A percentile compares a stretch with the other conserved stretches of the same genome.
These are phyloP conservation scores for Mycalesis mineus DNA, from an alignment of 2,888 invertebrate genomes.

Conservation along the genomic window DNA sequence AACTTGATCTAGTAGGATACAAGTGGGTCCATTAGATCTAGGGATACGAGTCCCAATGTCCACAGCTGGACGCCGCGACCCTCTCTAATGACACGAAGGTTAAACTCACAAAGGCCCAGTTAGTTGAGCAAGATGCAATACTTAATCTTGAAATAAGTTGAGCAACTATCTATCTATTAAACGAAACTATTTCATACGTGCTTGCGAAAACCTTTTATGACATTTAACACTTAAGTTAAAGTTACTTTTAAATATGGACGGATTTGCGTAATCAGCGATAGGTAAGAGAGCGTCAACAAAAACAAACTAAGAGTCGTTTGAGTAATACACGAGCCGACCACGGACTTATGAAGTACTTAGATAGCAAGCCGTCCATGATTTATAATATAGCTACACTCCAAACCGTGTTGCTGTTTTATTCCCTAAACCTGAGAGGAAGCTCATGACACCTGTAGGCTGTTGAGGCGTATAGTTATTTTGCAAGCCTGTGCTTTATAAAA, in stretches of 20 bases:
- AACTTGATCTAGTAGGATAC: too few relatives aligned
- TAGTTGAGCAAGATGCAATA: not conserved
- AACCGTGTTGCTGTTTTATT: too few relatives aligned
- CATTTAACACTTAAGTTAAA: slow-evolving; percentile 3
- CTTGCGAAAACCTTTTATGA: slow-evolving; percentile 9
- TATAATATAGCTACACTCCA: too few relatives aligned
- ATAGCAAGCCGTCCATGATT: too few relatives aligned
- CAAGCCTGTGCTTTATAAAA: too few relatives aligned
- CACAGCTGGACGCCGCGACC: not conserved
- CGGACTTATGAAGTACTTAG: too few relatives aligned
- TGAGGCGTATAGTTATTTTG: too few relatives aligned
- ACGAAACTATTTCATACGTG: slow-evolving; percentile 4
- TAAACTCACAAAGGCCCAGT: not conserved
- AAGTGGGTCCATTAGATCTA: too few relatives aligned
- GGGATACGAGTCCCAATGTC: too few relatives aligned
- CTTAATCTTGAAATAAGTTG: not conserved
- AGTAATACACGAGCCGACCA: not conserved
- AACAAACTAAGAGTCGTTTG: not conserved
- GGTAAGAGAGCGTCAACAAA: not conserved
- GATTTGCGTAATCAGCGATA: not conserved
- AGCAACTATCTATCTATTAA: not conserved
- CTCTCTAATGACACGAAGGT: slow-evolving; percentile 3
- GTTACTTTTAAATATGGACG: not conserved
- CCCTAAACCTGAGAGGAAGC: too few relatives aligned
- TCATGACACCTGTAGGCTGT: too few relatives aligned